Base-by-base conservation (phyloP, 1,140 invertebrate genomes). In the Batillaria attramentaria region DNA sequence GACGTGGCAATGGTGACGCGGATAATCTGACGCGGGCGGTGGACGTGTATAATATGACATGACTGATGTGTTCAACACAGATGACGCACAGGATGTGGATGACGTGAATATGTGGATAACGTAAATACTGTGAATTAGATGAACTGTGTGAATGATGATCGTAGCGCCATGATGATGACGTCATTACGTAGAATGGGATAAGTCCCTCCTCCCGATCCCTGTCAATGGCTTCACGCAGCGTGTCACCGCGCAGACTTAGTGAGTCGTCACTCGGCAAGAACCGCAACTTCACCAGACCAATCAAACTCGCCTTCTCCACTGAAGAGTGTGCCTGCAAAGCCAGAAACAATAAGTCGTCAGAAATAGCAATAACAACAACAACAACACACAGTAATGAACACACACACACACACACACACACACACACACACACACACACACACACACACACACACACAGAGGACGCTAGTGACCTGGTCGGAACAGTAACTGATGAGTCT, bases 141-240 rank as follows among this genome's bases (percentile, higher is more conserved):
- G n/a, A n/a, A n/a, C n/a, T n/a, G n/a, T n/a, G n/a, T n/a, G n/a
- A n/a, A n/a, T n/a, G n/a, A n/a, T n/a, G n/a, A n/a, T n/a, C n/a
- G n/a, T n/a, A n/a, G n/a, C n/a, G n/a, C n/a, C n/a, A n/a, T n/a
- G n/a, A n/a, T n/a, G n/a, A n/a, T n/a, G n/a, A n/a, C n/a, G n/a
- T n/a, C n/a, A n/a, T 96, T 92, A 99, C 97, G 93, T 95, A 99
- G 92, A 99, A 99, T 28, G 98, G 98, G 72, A 98, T 95, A 18
- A 98, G 93, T 24, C 97, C 97, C 73, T 95, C 94, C 83, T 95
- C 94, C 85, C 95, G 94, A 90, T 99, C 98, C 65, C 93, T 93
- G 50, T 93, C 91, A 50, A 99, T 94, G 4, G 96, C 96, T 87
- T 96, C 94, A 33, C 93, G 91, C 31, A 99, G 92, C 72, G 93